Conservation (phyloP, 1,140 invertebrate genomes). For the silkworm (Bombyx mori) region DNA sequence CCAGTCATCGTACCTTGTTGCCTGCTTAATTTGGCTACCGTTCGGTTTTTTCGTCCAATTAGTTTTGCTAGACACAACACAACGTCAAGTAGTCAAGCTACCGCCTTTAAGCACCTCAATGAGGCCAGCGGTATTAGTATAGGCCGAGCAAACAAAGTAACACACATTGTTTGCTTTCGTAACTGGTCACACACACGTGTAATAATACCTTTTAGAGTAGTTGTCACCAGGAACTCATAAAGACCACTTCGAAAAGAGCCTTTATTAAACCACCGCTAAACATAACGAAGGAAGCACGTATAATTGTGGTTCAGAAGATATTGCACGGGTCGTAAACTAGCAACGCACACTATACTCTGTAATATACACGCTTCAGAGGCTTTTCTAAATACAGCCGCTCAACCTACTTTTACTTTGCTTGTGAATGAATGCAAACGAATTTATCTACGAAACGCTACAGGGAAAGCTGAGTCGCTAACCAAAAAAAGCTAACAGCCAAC, state of each 20-base stretch:
- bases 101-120: conserved; percentile 27
- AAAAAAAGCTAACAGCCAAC: no score
- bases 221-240: conserved; percentile 18
- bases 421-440: no score
- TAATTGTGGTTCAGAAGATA: not conserved
- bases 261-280: conserved; percentile 30
- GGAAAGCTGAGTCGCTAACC: no score
- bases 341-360: conserved; percentile 1
- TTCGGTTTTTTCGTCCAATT: conserved; percentile 16
- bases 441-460: no score
- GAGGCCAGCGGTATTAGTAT: conserved; percentile 40
- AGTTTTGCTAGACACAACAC: conserved; percentile 11
- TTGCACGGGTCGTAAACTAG: conserved; percentile 1
- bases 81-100: conserved; percentile 19
- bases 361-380: not conserved
- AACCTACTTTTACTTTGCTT: conserved; percentile 27
- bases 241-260: conserved; percentile 5
- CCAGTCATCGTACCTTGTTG: conserved; percentile 20
- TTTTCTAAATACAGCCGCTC: conserved; percentile 13
- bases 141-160: conserved; percentile 34
- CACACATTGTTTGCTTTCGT: conserved; percentile 35
- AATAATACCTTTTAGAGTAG: conserved; percentile 12
- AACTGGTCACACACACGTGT: conserved; percentile 38
- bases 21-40: conserved; percentile 21
- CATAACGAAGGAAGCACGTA: conserved; percentile 8